Conservation (phyloP, 2,888 invertebrate genomes). For the Chaitophorus viminalis region DNA sequence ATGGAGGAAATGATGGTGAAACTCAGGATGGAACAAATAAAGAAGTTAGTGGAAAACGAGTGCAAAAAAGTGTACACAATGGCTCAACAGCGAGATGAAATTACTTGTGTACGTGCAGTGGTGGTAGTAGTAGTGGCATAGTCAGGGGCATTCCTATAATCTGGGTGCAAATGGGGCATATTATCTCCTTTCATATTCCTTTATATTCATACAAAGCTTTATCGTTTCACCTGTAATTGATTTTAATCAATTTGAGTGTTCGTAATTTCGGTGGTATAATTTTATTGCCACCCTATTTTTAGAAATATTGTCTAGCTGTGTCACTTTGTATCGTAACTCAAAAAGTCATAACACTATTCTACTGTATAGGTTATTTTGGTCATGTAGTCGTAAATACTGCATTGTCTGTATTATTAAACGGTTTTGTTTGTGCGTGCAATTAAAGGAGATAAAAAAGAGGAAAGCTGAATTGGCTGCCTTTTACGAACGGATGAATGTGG, state of each 20-base stretch:
- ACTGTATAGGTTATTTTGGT: too few relatives aligned
- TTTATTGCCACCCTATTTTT: too few relatives aligned
- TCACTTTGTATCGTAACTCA: too few relatives aligned
- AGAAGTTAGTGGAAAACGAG: constrained; percentile 74
- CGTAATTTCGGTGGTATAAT: too few relatives aligned
- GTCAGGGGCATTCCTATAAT: too few relatives aligned
- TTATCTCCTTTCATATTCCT: too few relatives aligned
- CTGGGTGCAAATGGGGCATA: background rate
- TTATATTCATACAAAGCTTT: too few relatives aligned
- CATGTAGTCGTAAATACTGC: background rate
- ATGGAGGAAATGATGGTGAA: constrained; percentile 68
- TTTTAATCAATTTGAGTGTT: too few relatives aligned
- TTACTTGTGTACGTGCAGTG: constrained; percentile 73
- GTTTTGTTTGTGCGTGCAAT: background rate
- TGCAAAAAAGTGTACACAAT: constrained; percentile 75
- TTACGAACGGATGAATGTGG: background rate
- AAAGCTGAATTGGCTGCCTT: constrained; percentile 35
- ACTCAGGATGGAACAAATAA: constrained; percentile 76
- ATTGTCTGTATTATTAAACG: background rate
- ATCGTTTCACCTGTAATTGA: too few relatives aligned
- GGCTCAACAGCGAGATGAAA: constrained; percentile 76
- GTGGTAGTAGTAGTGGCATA: background rate
- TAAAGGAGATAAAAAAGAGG: constrained; percentile 39
- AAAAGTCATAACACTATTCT: too few relatives aligned
- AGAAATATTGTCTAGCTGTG: too few relatives aligned